phyloP scores from a whole-genome alignment of 2,113 vertebrate genomes.

The Gallinago undulata region DNA sequence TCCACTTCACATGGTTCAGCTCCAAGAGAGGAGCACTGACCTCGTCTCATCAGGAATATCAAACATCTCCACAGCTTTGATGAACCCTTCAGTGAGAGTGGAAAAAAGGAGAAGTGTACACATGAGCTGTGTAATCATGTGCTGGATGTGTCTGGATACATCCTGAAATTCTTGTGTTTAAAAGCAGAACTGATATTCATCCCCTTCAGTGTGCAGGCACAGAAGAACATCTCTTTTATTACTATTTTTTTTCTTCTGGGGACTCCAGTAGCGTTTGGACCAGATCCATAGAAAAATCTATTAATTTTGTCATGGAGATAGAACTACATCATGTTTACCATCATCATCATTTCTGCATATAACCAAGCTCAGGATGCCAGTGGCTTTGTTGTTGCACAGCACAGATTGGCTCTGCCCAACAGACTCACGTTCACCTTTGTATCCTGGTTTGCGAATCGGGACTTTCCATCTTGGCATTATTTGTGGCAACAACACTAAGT shows the following conservation, averaged over 20 bases:
- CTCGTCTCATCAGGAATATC: constrained; percentile 15
- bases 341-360: background rate
- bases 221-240: background rate
- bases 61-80: constrained; percentile 44
- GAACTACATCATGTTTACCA: background rate
- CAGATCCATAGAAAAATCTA: background rate
- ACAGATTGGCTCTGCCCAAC: background rate
- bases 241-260: background rate
- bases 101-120: constrained; percentile 2
- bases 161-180: background rate
- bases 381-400: background rate
- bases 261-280: background rate
- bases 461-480: background rate
- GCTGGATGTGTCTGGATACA: background rate
- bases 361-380: background rate
- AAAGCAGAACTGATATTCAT: background rate
- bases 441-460: background rate
- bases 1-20: constrained; percentile 16
- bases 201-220: background rate
- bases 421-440: background rate
- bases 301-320: background rate
- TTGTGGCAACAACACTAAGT: background rate
- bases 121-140: background rate
- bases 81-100: constrained; percentile 14
- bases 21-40: constrained; percentile 31